These are phyloP conservation scores for Myotis vivesi DNA, from an alignment of 2,797 vertebrate genomes.

Conservation along the genomic window DNA sequence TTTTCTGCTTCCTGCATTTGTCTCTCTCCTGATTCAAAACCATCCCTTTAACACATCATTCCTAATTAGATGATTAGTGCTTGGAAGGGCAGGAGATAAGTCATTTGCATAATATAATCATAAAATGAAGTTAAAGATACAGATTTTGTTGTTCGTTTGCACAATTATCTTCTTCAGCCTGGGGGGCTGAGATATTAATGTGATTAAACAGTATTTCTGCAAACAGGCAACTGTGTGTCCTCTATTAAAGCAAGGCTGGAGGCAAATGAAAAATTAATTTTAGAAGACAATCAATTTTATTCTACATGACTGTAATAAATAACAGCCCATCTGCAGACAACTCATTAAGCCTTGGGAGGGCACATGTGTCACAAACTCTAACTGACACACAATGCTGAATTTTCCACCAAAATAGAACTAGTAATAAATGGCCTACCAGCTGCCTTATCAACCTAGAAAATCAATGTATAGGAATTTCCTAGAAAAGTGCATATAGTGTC, in stretches of 20 bases:
- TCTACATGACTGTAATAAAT: slow-evolving; percentile 94
- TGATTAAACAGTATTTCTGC: slow-evolving; percentile 95
- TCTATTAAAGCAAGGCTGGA: slow-evolving; percentile 91
- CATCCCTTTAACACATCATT: slow-evolving; percentile 91
- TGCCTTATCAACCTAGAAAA: slow-evolving; percentile 61
- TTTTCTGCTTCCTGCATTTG: slow-evolving; percentile 86
- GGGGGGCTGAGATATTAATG: slow-evolving; percentile 92
- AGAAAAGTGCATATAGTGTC: slow-evolving; percentile 35
- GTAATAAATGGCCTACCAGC: slow-evolving; percentile 78
- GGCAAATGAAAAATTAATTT: slow-evolving; percentile 95
- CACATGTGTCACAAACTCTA: slow-evolving; percentile 89
- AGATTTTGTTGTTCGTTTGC: slow-evolving; percentile 93
- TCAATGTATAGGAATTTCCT: slow-evolving; percentile 62
- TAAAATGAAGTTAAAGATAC: slow-evolving; percentile 93
- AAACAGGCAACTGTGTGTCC: slow-evolving; percentile 90
- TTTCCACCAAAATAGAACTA: slow-evolving; percentile 79
- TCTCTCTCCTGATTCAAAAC: slow-evolving; percentile 85
- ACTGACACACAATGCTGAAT: slow-evolving; percentile 86
- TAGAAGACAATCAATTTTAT: slow-evolving; percentile 95
- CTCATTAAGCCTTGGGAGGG: slow-evolving; percentile 89
- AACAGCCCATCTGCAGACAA: slow-evolving; percentile 91
- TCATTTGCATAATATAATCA: slow-evolving; percentile 96
- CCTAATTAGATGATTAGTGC: slow-evolving; percentile 95
- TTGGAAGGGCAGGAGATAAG: slow-evolving; percentile 91
- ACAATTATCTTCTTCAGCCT: slow-evolving; percentile 92